phyloP scores from a whole-genome alignment of 2,113 vertebrate species.

The Alligator mississippiensis region DNA sequence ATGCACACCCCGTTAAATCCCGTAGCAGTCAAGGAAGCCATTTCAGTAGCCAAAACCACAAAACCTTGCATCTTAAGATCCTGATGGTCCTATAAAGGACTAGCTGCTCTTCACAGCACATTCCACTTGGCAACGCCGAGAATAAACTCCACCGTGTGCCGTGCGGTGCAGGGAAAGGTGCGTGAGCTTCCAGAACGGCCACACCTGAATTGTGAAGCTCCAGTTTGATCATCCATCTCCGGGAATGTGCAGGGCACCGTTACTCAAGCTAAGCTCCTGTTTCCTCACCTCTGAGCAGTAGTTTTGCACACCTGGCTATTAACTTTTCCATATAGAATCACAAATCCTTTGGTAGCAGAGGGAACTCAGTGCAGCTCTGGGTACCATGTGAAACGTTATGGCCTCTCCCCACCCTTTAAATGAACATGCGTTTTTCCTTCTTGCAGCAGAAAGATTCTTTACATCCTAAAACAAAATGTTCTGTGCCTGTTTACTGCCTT shows the following conservation, averaged over 20 bases:
- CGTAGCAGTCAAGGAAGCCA: too few relatives aligned
- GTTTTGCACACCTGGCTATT: not conserved
- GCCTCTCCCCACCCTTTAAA: not conserved
- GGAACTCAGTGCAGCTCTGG: not conserved
- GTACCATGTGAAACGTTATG: not conserved
- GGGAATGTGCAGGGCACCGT: not conserved
- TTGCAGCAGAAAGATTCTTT: not conserved
- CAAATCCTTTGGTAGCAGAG: not conserved
- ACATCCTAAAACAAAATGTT: not conserved
- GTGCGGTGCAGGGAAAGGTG: not conserved
- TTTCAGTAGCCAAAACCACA: too few relatives aligned
- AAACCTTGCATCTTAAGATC: too few relatives aligned
- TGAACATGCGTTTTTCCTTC: too few relatives aligned
- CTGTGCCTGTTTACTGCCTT: not conserved
- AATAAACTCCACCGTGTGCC: not conserved
- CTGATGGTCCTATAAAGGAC: too few relatives aligned
- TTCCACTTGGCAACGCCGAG: not conserved
- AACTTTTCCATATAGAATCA: not conserved
- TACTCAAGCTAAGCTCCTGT: not conserved
- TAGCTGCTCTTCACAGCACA: too few relatives aligned
- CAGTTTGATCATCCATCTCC: not conserved
- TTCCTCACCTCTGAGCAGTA: not conserved
- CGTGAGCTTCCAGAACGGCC: not conserved
- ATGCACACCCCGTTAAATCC: too few relatives aligned
- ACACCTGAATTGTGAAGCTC: not conserved